Conservation (phyloP, 2,113 vertebrate species). For the Electrona antarctica region DNA sequence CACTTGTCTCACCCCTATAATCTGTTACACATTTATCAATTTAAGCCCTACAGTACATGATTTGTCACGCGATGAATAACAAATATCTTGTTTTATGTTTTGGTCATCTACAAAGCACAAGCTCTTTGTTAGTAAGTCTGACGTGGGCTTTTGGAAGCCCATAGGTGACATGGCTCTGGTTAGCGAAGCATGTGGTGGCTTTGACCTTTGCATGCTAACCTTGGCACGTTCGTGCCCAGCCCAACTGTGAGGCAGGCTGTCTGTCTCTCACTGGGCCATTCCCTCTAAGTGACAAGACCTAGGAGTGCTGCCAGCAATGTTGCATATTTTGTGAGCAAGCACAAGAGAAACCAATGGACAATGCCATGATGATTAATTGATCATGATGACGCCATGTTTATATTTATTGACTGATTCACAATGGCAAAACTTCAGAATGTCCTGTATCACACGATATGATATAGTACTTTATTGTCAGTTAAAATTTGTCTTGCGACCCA, state of each 20-base stretch:
- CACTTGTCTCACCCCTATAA: background rate
- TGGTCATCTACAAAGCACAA: background rate
- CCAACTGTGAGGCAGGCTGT: conserved; percentile 77
- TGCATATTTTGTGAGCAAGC: conserved; percentile 12
- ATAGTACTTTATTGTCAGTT: no score
- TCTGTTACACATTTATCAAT: background rate
- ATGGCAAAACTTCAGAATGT: no score
- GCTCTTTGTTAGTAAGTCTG: conserved; percentile 22
- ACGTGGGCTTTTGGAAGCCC: conserved; percentile 41
- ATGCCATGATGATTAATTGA: background rate
- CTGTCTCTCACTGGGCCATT: conserved; percentile 57
- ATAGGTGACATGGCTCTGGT: conserved; percentile 47
- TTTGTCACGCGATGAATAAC: background rate
- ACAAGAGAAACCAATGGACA: background rate
- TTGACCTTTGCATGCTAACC: conserved; percentile 70
- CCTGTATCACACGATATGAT: no score
- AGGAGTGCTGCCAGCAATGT: conserved; percentile 34
- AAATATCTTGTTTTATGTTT: conserved; percentile 4
- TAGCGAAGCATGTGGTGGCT: conserved; percentile 65
- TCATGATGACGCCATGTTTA: background rate
- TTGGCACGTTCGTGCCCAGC: conserved; percentile 57
- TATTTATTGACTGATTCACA: no score
- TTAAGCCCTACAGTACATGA: background rate
- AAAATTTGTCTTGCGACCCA: no score
- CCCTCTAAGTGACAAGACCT: conserved; percentile 38